Conservation (phyloP, 1,140 invertebrate genomes). For the Drosophila varians region DNA sequence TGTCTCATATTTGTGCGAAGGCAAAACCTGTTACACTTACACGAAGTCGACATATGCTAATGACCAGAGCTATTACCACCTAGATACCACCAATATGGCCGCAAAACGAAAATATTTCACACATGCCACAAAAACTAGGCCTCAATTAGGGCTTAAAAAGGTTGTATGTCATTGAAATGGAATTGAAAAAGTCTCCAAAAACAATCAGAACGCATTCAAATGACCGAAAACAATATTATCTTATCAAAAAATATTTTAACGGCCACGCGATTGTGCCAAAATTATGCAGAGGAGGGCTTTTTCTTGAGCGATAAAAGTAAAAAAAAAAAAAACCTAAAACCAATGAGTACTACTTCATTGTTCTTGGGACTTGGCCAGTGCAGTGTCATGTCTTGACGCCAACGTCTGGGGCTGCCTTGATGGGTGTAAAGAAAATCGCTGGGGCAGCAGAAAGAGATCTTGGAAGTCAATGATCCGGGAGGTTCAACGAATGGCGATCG, state of each 20-base stretch:
- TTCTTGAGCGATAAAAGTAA: not conserved
- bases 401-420: conserved; percentile 16
- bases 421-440: conserved; percentile 40
- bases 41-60: conserved; percentile 20
- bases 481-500: conserved; percentile 37
- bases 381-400: conserved; percentile 39
- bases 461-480: conserved; percentile 30
- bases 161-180: not conserved
- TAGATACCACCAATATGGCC: no score
- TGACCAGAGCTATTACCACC: conserved; percentile 12
- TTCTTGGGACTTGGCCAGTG: conserved; percentile 24
- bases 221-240: conserved; percentile 11
- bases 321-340: no score
- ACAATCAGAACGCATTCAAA: not conserved
- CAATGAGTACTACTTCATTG: conserved; percentile 20
- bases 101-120: no score
- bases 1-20: not conserved
- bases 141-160: conserved; percentile 21
- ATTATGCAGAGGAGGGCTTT: conserved; percentile 20
- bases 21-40: conserved; percentile 20
- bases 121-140: conserved; percentile 10
- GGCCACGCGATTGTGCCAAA: conserved; percentile 12
- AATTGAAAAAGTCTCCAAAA: not conserved
- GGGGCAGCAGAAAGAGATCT: conserved; percentile 25
- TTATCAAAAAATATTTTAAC: conserved; percentile 34